Evolutionary conservation across 2,888 invertebrate species (phyloP), one percentile per base, ranked within the genome.

Genomic region (Leuctra nigra): DNA sequence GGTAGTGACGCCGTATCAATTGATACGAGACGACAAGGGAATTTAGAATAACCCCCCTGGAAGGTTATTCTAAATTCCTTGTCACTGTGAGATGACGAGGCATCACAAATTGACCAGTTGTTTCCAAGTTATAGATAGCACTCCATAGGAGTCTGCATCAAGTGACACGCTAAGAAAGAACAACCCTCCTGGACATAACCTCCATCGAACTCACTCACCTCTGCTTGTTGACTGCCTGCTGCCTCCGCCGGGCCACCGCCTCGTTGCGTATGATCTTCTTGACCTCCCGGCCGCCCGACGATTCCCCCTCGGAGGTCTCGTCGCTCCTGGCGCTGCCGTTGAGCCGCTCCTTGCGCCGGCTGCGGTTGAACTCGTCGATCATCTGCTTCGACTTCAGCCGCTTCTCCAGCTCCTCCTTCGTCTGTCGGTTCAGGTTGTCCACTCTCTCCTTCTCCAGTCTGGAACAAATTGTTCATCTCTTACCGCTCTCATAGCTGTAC

Each of bases 201-300:
- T n/a, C 9, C 55, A 48, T 23, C 20, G 23, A 6, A 16, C 53
- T 46, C 57, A 20, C 36, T 29, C 46, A 44, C 58, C 52, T 47
- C 57, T 23, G 50, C 18, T 52, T 77, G 71, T 72, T 75, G 70
- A 62, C 72, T 65, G 53, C 70, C 52, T 67, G 67, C 64, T 75
- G 75, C 18, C 70, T 68, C 23, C 73, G 67, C 53, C 73, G 67
- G 18, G 72, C 71, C 22, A 73, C 70, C 4, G 73, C 73, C 63
- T 75, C 76, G 55, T 63, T 65, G 62, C 65, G 60, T 64, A 76
- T 81, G 64, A 82, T 83, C 54, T 76, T 79, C 1, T 79, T 75
- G 61, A 83, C 78, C 68, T 84, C 83, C 1, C 81, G 72, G 0
- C 81, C 81, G 22, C 82, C 82, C 53, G 81, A 82, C 61, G 82